Evolutionary conservation across 2,113 vertebrate genomes (phyloP), one percentile per base, ranked within the genome.

Genomic region (Chloropsis hardwickii): DNA sequence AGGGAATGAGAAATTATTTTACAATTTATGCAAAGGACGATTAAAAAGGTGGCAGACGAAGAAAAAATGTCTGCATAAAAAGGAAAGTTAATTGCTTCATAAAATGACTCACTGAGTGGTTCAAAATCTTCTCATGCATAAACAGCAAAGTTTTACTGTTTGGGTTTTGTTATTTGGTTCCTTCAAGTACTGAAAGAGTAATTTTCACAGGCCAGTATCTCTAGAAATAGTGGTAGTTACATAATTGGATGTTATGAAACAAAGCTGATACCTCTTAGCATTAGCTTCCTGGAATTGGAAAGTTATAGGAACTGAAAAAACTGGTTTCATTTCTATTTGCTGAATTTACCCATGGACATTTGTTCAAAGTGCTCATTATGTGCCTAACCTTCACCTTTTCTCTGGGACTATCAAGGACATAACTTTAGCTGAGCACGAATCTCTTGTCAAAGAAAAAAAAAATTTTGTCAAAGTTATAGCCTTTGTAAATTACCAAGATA

Each of bases 1-100:
- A 89, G 79, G 91, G 81, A 93, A 94, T 90, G 81, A 92, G 92
- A 95, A 97, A 96, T 96, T 95, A 94, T 95, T 95, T 95, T 94
- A 95, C 78, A 93, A 82, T 95, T 95, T 96, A 95, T 96, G 93
- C 96, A 93, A 85, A 91, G 60, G 78, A 91, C 92, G 89, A 66
- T 93, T 92, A 95, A 95, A 94, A 92, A 95, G 93, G 95, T 95
- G 95, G 91, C 94, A 96, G 89, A 96, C 20, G 62, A 93, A 90
- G 71, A 92, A 93, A 95, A 92, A 95, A 94, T 85, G 86, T 96
- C 92, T 95, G 87, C 96, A 95, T 94, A 86, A 96, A 95, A 91
- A 93, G 92, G 76, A 92, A 94, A 93, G 87, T 94, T 93, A 97
- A 95, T 96, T 96, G 90, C 85, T 93, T 86, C 72, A 78, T 93